phyloP scores from a whole-genome alignment of 2,113 vertebrate species.

The Laterallus jamaicensis region DNA sequence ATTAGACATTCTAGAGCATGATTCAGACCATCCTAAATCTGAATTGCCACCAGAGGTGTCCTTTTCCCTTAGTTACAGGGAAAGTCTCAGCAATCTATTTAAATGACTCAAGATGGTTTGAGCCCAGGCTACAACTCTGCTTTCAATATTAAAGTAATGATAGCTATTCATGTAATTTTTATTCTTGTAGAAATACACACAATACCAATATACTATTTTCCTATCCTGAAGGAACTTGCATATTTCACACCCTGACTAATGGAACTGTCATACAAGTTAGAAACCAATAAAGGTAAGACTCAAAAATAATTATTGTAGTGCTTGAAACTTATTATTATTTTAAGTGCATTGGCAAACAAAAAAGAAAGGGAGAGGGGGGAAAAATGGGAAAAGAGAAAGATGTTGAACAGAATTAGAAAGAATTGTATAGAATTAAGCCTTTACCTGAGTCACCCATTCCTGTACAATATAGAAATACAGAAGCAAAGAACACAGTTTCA shows the following conservation, averaged over 20 bases:
- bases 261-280: background rate
- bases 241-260: conserved; percentile 6
- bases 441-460: background rate
- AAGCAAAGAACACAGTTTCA: background rate
- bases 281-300: background rate
- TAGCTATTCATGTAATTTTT: background rate
- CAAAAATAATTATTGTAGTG: background rate
- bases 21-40: background rate
- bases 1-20: background rate
- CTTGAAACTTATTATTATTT: background rate
- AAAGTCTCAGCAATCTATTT: background rate
- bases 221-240: background rate
- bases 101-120: background rate
- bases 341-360: background rate
- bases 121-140: background rate
- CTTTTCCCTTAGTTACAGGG: background rate
- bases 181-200: background rate
- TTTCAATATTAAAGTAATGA: background rate
- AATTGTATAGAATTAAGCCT: background rate
- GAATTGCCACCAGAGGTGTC: background rate
- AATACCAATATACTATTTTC: background rate
- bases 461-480: background rate
- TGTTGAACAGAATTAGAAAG: background rate
- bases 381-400: background rate
- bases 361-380: background rate